Conservation (phyloP, 2,888 invertebrate genomes). For the Carpatolechia fugitivella region DNA sequence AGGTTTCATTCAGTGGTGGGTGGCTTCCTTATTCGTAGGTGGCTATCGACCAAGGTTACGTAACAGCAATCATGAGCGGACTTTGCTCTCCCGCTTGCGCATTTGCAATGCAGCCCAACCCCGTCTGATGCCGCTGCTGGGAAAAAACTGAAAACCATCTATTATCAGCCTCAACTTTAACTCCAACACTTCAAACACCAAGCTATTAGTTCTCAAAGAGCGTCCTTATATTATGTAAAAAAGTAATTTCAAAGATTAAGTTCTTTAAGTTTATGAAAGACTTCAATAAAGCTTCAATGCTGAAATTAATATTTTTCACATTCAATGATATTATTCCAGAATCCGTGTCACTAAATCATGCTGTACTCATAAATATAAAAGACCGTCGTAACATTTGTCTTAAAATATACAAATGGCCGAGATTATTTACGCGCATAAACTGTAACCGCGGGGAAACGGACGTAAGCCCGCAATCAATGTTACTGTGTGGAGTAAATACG, state of each 20-base stretch:
- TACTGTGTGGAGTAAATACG: conserved; percentile 40
- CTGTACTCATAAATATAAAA: too few relatives aligned
- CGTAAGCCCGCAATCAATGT: conserved; percentile 38
- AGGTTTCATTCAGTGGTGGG: too few relatives aligned
- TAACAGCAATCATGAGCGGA: conserved; percentile 7
- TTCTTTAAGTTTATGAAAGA: too few relatives aligned
- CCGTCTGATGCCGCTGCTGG: background rate
- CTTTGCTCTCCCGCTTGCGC: conserved; percentile 13
- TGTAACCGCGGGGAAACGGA: conserved; percentile 10
- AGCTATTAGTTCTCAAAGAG: background rate
- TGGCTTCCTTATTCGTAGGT: background rate
- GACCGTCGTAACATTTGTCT: too few relatives aligned
- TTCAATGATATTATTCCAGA: too few relatives aligned
- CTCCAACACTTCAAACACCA: background rate
- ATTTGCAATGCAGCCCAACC: conserved; percentile 11
- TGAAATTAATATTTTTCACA: too few relatives aligned
- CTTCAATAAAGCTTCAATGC: too few relatives aligned
- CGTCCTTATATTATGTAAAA: background rate
- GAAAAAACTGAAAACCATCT: background rate
- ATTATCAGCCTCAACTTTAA: background rate
- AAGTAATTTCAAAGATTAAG: background rate
- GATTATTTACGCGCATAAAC: too few relatives aligned
- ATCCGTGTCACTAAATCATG: too few relatives aligned
- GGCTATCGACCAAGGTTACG: background rate
- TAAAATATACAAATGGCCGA: too few relatives aligned